Percentiles rank a stretch among this genome's conserved stretches.
phyloP scores from a whole-genome alignment of 1,140 invertebrate species.

The Dermatophagoides farinae region DNA sequence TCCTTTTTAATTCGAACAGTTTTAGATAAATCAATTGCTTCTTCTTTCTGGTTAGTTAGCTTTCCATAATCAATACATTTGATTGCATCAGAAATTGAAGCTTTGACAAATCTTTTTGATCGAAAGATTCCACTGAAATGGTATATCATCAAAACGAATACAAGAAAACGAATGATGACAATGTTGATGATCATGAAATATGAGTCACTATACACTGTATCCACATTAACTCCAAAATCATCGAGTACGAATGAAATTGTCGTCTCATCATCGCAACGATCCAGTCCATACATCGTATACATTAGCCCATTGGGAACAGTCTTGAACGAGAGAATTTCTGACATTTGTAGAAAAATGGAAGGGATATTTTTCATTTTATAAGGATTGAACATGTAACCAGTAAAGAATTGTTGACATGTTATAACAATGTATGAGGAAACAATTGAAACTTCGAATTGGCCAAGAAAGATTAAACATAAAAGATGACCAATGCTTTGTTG shows the following conservation, averaged over 20 bases:
- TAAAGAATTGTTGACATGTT: background rate
- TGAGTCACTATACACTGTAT: background rate
- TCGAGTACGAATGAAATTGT: background rate
- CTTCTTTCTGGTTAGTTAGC: background rate
- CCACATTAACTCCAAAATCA: background rate
- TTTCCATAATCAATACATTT: background rate
- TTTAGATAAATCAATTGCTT: background rate
- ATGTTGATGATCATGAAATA: background rate
- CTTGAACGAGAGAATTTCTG: background rate
- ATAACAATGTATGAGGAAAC: background rate
- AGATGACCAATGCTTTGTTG: background rate
- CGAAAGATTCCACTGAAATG: background rate
- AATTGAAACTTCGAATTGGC: background rate
- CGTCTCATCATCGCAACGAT: background rate
- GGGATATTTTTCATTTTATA: background rate
- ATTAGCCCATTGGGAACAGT: background rate
- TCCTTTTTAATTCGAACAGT: background rate
- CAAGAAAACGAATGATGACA: background rate
- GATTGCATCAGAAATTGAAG: background rate
- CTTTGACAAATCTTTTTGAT: background rate
- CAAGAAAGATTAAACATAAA: background rate
- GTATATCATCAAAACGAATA: background rate
- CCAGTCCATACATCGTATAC: background rate
- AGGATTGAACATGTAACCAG: background rate
- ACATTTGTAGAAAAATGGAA: background rate